Conservation (phyloP, 1,140 invertebrate species). For the Chymomyza costata region DNA sequence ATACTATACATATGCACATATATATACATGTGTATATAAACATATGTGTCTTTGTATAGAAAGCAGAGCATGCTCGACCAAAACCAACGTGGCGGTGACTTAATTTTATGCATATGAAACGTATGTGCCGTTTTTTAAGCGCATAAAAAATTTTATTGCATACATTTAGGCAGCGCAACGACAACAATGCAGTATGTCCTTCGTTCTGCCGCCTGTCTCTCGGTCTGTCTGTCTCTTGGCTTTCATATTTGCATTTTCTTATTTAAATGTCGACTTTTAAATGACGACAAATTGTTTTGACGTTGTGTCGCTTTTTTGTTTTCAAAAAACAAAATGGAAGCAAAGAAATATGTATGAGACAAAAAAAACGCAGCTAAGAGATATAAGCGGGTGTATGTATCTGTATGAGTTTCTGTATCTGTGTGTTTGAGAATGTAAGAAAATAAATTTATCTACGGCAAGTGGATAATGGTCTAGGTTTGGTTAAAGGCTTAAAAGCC, state of each 20-base stretch:
- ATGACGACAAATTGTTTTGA: conserved; percentile 73
- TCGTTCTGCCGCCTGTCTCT: conserved; percentile 11
- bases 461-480: conserved; percentile 50
- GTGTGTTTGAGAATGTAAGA: conserved; percentile 5
- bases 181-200: no score
- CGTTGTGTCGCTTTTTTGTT: conserved; percentile 71
- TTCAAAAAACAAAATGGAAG: conserved; percentile 43
- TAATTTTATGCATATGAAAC: conserved; percentile 68
- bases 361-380: conserved; percentile 30
- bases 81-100: conserved; percentile 22
- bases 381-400: conserved; percentile 2
- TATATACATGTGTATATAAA: no score
- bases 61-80: conserved; percentile 61
- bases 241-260: conserved; percentile 66
- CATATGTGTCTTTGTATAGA: conserved; percentile 73
- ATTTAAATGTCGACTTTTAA: conserved; percentile 73
- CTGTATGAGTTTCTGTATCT: no score
- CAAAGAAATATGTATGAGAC: conserved; percentile 5
- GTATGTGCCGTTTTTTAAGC: conserved; percentile 56
- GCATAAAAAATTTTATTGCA: conserved; percentile 69
- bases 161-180: conserved; percentile 55
- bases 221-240: conserved; percentile 17
- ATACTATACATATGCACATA: no score
- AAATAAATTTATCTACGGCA: conserved; percentile 24
- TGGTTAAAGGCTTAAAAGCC: conserved; percentile 56